Evolutionary conservation across 2,888 invertebrate genomes (phyloP), one percentile per base, ranked within the genome.

Genomic region (Mesorhabditis spiculigera): DNA sequence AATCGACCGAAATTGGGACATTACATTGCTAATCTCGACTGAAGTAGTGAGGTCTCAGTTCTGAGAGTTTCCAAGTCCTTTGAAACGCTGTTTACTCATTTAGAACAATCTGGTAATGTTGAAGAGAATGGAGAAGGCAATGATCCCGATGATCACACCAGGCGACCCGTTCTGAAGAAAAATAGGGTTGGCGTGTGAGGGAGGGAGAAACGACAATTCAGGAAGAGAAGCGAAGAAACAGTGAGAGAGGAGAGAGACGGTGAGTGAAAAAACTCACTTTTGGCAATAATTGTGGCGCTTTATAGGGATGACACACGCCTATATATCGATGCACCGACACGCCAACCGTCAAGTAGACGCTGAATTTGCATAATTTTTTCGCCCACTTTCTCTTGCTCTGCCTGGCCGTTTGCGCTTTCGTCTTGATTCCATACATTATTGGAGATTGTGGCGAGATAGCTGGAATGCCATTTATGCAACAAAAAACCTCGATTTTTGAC

Each of bases 291-390:
- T 76, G 73, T 10, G 74, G 73, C 50, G 78, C 76, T 45, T 78
- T 78, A 68, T 80, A 83, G 4, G 83, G 83, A 72, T 79, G 81
- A 63, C 81, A 82, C 13, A 83, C 83, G 61, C 83, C 83, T 63
- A 81, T 78, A 73, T 82, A 83, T 4, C 83, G 79, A 74, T 83
- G 83, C 0, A 83, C 75, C 0, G 83, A 82, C 6, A 82, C 79
- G 5, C 80, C 82, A n/a, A 82, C 80, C 1, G 83, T 82, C 81
- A 83, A 82, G 78, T 79, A 83, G 4, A 83, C 83, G 73, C 82
- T 81, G 61, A 78, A 78, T 28, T 28, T 50, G 8, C n/a, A n/a
- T 13, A 13, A n/a, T 13, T 13, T 43, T 69, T 45, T 1, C 16
- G n/a, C 45, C 45, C 4, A 3, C 28, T 2, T 4, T 2, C n/a